These are phyloP conservation scores for Poliocrania exsul DNA, from an alignment of 2,797 vertebrate genomes.

Conservation along the genomic window DNA sequence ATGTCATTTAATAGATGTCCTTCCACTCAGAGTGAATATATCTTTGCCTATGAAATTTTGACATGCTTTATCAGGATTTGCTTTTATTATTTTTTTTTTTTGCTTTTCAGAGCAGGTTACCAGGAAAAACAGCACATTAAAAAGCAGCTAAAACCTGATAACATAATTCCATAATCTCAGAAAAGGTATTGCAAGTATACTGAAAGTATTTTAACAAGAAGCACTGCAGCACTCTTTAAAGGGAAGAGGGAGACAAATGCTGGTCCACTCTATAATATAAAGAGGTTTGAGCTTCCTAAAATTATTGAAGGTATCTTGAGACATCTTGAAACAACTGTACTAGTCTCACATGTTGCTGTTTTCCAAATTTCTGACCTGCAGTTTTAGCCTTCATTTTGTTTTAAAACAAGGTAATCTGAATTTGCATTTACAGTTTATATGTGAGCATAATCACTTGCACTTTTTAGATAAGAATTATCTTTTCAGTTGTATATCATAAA, in stretches of 20 bases:
- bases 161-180: not conserved
- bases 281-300: not conserved
- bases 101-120: not conserved
- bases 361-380: not conserved
- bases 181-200: not conserved
- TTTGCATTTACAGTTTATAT: not conserved
- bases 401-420: not conserved
- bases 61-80: not conserved
- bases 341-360: accelerated
- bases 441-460: not conserved
- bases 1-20: not conserved
- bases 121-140: not conserved
- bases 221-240: not conserved
- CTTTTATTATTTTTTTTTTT: not conserved
- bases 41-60: not conserved
- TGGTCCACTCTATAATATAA: not conserved
- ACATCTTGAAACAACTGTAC: not conserved
- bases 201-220: not conserved
- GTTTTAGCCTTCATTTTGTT: not conserved
- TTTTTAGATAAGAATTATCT: not conserved
- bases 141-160: not conserved
- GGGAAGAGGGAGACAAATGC: accelerated
- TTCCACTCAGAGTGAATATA: not conserved
- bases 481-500: not conserved
- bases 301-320: not conserved